phyloP scores from a whole-genome alignment of 2,113 vertebrate species.

The Illadopsis cleaveri region DNA sequence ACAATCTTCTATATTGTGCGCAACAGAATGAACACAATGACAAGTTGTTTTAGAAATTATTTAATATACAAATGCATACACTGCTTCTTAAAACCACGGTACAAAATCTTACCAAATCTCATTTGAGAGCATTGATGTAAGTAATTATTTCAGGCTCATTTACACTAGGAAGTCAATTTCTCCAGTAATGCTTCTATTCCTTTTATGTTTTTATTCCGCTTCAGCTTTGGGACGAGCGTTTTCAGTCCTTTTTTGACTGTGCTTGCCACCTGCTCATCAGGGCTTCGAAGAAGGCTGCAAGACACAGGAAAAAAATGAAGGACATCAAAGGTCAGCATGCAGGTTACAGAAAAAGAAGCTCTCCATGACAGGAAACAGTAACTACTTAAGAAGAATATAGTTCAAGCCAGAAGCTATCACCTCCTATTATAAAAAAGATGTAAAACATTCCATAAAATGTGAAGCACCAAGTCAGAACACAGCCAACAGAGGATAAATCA shows the following conservation, averaged over 20 bases:
- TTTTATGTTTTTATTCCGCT: constrained; percentile 76
- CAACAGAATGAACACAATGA: background rate
- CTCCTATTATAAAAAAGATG: background rate
- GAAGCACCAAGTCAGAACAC: background rate
- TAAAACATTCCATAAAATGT: background rate
- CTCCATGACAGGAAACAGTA: background rate
- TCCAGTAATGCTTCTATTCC: constrained; percentile 86
- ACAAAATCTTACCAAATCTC: background rate
- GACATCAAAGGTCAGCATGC: background rate
- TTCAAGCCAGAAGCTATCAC: background rate
- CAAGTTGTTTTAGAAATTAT: background rate
- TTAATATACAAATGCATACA: constrained; percentile 24
- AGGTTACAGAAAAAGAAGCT: background rate
- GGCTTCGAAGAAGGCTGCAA: constrained; percentile 86
- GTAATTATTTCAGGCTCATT: background rate
- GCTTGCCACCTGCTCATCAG: constrained; percentile 74
- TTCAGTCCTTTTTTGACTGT: constrained; percentile 82
- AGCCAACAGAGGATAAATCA: background rate
- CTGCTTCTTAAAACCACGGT: background rate
- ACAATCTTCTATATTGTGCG: background rate
- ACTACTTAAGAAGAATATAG: background rate
- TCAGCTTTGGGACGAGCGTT: constrained; percentile 77
- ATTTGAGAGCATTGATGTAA: background rate
- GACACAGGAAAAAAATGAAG: background rate
- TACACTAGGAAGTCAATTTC: constrained; percentile 77